These are phyloP conservation scores for Acanthurus tractus DNA, from an alignment of 2,797 vertebrate genomes.

Conservation along the genomic window DNA sequence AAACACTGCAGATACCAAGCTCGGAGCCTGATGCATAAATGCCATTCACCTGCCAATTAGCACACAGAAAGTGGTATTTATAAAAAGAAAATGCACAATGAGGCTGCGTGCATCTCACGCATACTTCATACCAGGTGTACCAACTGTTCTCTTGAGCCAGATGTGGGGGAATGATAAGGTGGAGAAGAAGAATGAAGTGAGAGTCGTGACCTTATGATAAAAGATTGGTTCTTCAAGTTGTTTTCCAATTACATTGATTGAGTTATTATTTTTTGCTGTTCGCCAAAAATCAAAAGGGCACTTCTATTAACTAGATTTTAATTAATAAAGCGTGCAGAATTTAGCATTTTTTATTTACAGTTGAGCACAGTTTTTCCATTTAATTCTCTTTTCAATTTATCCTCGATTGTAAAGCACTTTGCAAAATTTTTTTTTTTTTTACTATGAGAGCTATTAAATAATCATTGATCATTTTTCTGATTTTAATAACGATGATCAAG, in stretches of 20 bases:
- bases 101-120: not conserved
- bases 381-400: not conserved
- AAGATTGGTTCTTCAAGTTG: not conserved
- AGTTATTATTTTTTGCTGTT: not conserved
- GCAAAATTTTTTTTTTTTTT: not conserved
- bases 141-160: not conserved
- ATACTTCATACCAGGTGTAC: not conserved
- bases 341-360: not conserved
- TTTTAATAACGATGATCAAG: not conserved
- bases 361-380: not conserved
- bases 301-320: not conserved
- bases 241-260: not conserved
- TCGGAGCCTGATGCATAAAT: not conserved
- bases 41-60: not conserved
- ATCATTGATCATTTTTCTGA: not conserved
- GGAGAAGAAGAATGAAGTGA: not conserved
- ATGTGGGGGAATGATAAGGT: not conserved
- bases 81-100: not conserved
- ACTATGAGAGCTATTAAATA: not conserved
- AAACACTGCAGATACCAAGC: not conserved
- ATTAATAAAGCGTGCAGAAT: too few species aligned
- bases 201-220: not conserved
- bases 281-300: not conserved
- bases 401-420: not conserved
- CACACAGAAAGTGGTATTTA: not conserved